Base-by-base conservation (phyloP, 2,797 vertebrate species). In the Muscicapa comitata region DNA sequence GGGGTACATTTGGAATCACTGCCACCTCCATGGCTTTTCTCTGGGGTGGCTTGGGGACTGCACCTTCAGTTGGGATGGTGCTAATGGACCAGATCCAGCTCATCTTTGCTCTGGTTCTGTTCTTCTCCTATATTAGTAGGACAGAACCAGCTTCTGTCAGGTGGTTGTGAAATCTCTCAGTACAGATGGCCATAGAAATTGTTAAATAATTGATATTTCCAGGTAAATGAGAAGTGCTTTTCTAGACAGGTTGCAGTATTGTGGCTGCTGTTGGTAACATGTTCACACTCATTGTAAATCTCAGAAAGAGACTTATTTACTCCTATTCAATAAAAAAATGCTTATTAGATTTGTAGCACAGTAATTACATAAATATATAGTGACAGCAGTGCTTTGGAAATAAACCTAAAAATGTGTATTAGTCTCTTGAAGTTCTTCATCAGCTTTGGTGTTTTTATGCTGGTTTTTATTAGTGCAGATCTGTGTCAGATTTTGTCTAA, bases 41-140 rank as follows among this genome's bases (percentile, higher is more conserved):
- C 45, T 68, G 37, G 40, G 66, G 1, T n/a, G 35, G 1, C 19
- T 0, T 1, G 8, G 3, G 40, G 15, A 16, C 67, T 66, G 8
- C 1, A 8, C 47, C 43, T 37, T 28, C 23, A 5, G 5, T 0
- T 57, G 51, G 42, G 58, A 4, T 20, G 61, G 2, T 70, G 72
- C 73, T 47, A 4, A 25, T 9, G 12, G 38, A 28, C 8, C 45
- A 45, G 13, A n/a, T 38, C 28, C 45, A 54, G 66, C 59, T 70
- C 8, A 1, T 37, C 66, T 38, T 53, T 24, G 10, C 54, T 54
- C 47, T 40, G 11, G 4, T 38, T 33, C 43, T 40, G 0, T 17
- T 77, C 35, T 48, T 29, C 47, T 54, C 21, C 37, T 47, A 3
- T n/a, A 26, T n/a, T 15, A 16, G 18, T 42, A 4, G 37, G 35